Percentiles rank a stretch among this genome's conserved stretches.
Evolutionary conservation across 1,140 invertebrate genomes (phyloP).

Genomic region (Pinna nobilis): DNA sequence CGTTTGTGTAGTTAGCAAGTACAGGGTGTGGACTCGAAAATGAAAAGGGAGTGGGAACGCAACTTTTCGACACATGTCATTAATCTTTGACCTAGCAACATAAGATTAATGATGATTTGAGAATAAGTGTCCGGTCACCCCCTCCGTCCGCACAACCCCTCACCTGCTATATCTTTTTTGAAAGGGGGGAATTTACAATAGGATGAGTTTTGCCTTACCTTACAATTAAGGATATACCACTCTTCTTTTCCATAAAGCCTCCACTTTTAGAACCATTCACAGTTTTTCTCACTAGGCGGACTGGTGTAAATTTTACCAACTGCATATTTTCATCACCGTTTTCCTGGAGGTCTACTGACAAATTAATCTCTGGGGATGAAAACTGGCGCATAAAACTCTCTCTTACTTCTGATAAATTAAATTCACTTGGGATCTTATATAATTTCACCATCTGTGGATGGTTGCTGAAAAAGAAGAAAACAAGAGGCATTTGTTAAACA

Average conservation of each 20-base stretch:
- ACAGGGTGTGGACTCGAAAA: too few species aligned
- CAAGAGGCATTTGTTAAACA: too few species aligned
- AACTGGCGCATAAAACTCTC: slow-evolving; percentile 99
- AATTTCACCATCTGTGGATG: slow-evolving; percentile 98
- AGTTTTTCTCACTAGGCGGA: slow-evolving; percentile 58
- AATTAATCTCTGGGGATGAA: slow-evolving; percentile 56
- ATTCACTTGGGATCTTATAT: slow-evolving; percentile 96
- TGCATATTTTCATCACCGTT: slow-evolving; percentile 46
- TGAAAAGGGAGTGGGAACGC: too few species aligned
- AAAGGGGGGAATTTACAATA: not conserved
- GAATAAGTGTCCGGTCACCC: not conserved
- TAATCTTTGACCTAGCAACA: too few species aligned
- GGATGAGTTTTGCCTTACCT: slow-evolving; percentile 48
- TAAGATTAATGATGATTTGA: not conserved
- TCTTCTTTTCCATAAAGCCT: slow-evolving; percentile 66
- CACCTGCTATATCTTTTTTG: too few species aligned
- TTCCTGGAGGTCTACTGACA: slow-evolving; percentile 65
- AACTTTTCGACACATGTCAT: too few species aligned
- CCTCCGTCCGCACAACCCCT: not conserved
- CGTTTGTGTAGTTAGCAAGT: too few species aligned
- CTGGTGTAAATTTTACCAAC: slow-evolving; percentile 51
- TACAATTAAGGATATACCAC: slow-evolving; percentile 62
- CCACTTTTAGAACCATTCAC: slow-evolving; percentile 55
- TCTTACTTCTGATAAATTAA: slow-evolving; percentile 95
- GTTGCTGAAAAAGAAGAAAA: slow-evolving; percentile 77